These are phyloP conservation scores for Eriocheir sinensis DNA, from an alignment of 1,140 invertebrate genomes.

Conservation along the genomic window DNA sequence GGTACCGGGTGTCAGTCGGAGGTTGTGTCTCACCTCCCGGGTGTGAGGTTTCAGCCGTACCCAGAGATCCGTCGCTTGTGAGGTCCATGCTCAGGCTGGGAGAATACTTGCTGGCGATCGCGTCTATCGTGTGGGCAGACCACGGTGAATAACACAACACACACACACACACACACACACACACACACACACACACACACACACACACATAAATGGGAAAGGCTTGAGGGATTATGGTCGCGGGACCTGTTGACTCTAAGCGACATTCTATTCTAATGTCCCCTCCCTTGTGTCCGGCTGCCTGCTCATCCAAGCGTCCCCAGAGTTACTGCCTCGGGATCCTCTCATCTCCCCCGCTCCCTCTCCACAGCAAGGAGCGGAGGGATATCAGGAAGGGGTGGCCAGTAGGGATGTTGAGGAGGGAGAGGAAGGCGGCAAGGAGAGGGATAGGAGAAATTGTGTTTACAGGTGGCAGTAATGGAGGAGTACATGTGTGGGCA, in stretches of 20 bases:
- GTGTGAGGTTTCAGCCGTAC: no score
- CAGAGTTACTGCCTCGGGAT: background rate
- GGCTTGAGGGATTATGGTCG: constrained; percentile 11
- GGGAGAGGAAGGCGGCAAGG: no score
- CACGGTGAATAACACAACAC: no score
- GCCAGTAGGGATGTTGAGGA: background rate
- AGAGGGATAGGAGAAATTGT: no score
- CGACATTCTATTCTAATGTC: constrained; percentile 25
- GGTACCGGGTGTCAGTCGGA: no score
- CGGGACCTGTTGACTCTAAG: background rate
- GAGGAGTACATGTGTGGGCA: no score
- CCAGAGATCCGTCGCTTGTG: no score
- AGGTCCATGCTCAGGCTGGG: no score
- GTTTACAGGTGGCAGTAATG: no score
- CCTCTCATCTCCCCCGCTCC: background rate
- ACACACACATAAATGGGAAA: constrained; percentile 15
- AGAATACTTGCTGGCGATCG: no score
- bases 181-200: constrained; percentile 20
- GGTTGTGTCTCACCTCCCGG: no score
- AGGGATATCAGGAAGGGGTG: background rate
- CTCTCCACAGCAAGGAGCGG: background rate
- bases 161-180: background rate
- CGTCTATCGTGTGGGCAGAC: no score
- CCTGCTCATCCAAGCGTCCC: constrained; percentile 19
- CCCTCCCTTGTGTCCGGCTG: constrained; percentile 18